Evolutionary conservation across 2,888 invertebrate genomes (phyloP), one percentile per base, ranked within the genome.

Genomic region (Liodrosophila aerea): DNA sequence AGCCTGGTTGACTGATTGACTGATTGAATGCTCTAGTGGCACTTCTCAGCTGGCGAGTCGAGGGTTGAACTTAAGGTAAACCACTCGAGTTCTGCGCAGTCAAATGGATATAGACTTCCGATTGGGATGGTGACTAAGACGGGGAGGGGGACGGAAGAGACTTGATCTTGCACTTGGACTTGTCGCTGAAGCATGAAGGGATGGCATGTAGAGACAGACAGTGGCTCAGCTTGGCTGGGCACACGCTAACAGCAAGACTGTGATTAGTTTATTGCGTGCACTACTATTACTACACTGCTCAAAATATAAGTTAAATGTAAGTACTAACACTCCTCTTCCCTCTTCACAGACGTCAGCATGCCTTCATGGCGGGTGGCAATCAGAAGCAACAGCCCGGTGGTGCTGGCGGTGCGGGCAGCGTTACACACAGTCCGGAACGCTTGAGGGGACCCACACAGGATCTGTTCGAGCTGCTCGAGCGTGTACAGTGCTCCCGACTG

Each of bases 401-500:
- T 62, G 70, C 64, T n/a, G 68, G 58, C 30, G 65, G 74, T 4
- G 57, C 66, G 7, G 65, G 73, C 34, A 87, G 88, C 72, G 85
- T 86, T 45, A 80, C 80, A 33, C 88, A 87, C 64, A 90, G 90
- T 77, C 91, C 89, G 60, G 92, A 91, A 86, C 90, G 90, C 60
- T 72, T 92, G 64, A 90, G 91, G 57, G 91, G 91, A 62, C 91
- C 92, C 62, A 91, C 92, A 41, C 91, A 90, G 89, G 98, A 98
- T 91, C 93, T 98, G 81, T 97, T 98, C 91, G 97, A 98, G 90
- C 92, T 98, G 85, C 92, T 99, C 88, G 98, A 98, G 91, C 93
- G 96, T 88, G 96, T 97, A 77, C 98, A 98, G 91, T 95, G 97
- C 92, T 96, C 96, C 81, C 93, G 98, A 66, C 92, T 98, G 88